Conservation (phyloP, 2,797 vertebrate genomes). For the Somateria mollissima region DNA sequence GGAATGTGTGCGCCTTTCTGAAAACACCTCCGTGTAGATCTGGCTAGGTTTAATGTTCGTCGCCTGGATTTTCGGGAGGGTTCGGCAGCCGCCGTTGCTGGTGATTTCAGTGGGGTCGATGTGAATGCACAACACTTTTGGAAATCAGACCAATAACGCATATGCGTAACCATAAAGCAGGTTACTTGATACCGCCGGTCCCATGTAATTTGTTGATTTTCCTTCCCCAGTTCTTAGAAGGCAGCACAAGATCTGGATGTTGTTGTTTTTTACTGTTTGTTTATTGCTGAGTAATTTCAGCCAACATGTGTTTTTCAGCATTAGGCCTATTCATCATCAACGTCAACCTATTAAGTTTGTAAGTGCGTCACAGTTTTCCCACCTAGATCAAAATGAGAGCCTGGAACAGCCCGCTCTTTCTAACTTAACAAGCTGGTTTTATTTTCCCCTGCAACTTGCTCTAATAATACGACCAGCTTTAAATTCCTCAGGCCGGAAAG, state of each 20-base stretch:
- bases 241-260: constrained; percentile 44
- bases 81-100: neutral
- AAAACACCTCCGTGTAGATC: neutral
- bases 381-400: constrained; percentile 65
- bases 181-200: constrained; percentile 51
- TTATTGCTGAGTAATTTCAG: constrained; percentile 65
- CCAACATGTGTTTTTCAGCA: constrained; percentile 57
- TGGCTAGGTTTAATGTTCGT: neutral
- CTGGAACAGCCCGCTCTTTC: constrained; percentile 48
- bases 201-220: constrained; percentile 35
- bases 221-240: constrained; percentile 57
- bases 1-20: neutral
- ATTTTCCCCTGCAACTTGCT: constrained; percentile 15
- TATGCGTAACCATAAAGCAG: neutral
- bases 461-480: constrained; percentile 26
- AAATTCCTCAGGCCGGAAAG: neutral
- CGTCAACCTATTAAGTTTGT: constrained; percentile 20
- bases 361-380: constrained; percentile 46
- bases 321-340: constrained; percentile 52
- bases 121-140: constrained; percentile 5
- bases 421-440: constrained; percentile 38
- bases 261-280: constrained; percentile 65
- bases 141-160: constrained; percentile 6
- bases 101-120: constrained; percentile 19
- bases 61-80: neutral